Percentiles rank a stretch among this genome's conserved stretches.
Evolutionary conservation across 2,113 vertebrate species (phyloP).

Genomic region (Otolemur garnettii): DNA sequence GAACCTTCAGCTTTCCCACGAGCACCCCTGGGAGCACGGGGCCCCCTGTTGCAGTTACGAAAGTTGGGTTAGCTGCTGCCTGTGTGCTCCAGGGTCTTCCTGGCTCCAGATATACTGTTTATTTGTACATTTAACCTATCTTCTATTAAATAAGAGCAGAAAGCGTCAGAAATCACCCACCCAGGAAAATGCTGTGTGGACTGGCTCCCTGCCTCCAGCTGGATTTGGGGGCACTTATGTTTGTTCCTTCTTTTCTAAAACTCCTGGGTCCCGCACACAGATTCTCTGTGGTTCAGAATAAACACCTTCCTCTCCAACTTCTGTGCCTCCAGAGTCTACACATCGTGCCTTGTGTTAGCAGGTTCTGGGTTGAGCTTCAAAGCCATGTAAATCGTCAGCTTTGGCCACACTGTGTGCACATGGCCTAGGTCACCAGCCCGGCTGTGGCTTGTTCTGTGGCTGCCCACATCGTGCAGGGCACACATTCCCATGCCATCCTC

Average conservation of each 20-base stretch:
- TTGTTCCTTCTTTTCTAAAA: neutral
- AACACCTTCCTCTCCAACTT: too few species aligned
- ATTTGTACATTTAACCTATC: neutral
- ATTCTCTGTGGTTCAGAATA: neutral
- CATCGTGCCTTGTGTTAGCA: too few species aligned
- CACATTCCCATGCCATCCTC: neutral
- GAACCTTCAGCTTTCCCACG: neutral
- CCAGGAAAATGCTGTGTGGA: accelerated
- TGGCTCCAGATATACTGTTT: neutral
- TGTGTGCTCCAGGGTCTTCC: neutral
- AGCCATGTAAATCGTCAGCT: accelerated
- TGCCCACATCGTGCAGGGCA: too few species aligned
- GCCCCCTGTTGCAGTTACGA: neutral
- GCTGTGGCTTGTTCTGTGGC: neutral
- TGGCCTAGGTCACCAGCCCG: neutral
- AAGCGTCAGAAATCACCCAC: neutral
- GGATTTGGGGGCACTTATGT: accelerated
- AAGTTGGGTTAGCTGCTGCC: neutral
- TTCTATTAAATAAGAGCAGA: neutral
- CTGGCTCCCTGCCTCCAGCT: neutral
- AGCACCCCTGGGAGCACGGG: accelerated
- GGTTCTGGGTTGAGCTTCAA: neutral
- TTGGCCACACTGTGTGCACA: accelerated
- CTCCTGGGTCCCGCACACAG: neutral
- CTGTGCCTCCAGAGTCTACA: accelerated